Conservation (phyloP, 2,113 vertebrate species). For the Piliocolobus tephrosceles region DNA sequence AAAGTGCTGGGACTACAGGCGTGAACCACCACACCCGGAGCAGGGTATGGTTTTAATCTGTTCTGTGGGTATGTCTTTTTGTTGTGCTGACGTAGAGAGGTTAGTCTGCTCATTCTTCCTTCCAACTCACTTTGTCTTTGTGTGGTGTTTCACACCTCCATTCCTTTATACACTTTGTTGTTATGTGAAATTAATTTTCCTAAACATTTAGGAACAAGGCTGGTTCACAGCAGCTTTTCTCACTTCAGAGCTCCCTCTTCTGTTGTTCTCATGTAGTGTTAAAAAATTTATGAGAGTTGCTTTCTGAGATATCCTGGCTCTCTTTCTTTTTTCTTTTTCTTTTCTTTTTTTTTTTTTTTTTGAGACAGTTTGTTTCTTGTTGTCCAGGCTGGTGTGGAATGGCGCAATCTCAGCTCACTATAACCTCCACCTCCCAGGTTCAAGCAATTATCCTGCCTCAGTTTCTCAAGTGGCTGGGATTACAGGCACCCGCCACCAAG, state of each 20-base stretch:
- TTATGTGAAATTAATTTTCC: background rate
- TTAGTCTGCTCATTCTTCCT: background rate
- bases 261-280: background rate
- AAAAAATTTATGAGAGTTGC: background rate
- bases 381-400: no score
- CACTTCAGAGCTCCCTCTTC: slow-evolving; percentile 41
- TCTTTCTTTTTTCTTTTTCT: background rate
- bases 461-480: no score
- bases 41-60: background rate
- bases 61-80: background rate
- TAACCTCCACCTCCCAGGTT: no score
- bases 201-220: background rate
- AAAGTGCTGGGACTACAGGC: no score
- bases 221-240: background rate
- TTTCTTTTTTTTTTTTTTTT: no score
- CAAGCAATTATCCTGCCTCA: no score
- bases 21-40: no score
- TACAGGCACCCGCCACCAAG: no score
- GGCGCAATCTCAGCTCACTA: no score
- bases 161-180: background rate
- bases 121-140: background rate
- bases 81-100: background rate
- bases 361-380: no score
- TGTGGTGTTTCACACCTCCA: background rate
- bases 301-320: background rate